Base-by-base conservation (phyloP, 2,797 vertebrate genomes). In the Graptemys geographica region DNA sequence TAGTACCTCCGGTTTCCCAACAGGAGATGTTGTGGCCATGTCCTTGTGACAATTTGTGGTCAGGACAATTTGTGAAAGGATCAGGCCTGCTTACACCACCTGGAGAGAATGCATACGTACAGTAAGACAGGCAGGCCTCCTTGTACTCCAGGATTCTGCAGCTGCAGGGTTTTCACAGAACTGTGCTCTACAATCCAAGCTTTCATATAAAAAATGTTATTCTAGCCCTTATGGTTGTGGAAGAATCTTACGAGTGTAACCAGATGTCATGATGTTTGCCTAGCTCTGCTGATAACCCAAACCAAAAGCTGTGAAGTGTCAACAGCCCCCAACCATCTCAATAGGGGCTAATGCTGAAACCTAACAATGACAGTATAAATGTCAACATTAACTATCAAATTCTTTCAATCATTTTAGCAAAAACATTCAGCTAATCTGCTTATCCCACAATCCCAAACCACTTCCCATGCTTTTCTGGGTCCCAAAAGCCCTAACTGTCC, bases 61-160 rank as follows among this genome's bases (percentile, higher is more conserved):
- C 0, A 0, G 49, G 51, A 51, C 51, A 51, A 51, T 51, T 51
- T 51, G 51, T 55, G 57, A 92, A 79, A 2, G 8, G 59, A 37
- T 69, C 69, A 89, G 72, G 89, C 0, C 0, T 37, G 23, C 28
- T 78, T 90, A 65, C 47, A 21, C 4, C 0, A 0, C 16, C 16
- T 72, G n/a, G 65, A 8, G 19, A 41, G 65, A 72, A 72, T 72
- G 18, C n/a, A 41, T 72, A 11, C 3, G 3, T 41, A 5, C 65
- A 72, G 5, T 72, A 72, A 72, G 37, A 72, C n/a, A 19, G 33
- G 16, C 62, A 23, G 19, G n/a, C 19, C 11, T 72, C 65, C 65
- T 19, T 72, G n/a, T 41, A 72, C 10, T 37, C 65, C n/a, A 72
- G 65, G 65, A 72, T 23, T 41, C 19, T 72, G 33, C 16, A 72